Percentiles rank a stretch among this genome's conserved stretches.
Conservation (phyloP, 2,888 invertebrate species). For the Ornithoptera alexandrae region DNA sequence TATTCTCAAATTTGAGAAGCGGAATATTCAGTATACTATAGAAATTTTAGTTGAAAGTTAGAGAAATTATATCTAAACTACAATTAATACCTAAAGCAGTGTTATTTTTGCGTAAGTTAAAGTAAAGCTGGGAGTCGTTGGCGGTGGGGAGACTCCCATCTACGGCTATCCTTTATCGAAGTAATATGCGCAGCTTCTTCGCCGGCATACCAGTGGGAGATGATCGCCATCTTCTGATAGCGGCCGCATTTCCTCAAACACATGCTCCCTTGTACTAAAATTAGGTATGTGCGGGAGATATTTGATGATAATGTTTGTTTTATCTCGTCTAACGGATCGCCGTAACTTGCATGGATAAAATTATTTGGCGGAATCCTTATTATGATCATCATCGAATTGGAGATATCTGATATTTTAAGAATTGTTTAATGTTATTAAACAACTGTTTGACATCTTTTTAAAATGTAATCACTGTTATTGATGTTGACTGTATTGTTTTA, state of each 20-base stretch:
- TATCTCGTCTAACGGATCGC: slow-evolving; percentile 6
- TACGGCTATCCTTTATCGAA: slow-evolving; percentile 27
- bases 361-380: background rate
- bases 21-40: background rate
- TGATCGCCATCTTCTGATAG: slow-evolving; percentile 24
- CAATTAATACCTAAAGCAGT: slow-evolving; percentile 6
- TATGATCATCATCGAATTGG: too few species aligned
- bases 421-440: too few species aligned
- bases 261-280: slow-evolving; percentile 19
- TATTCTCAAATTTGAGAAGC: background rate
- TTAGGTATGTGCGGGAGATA: slow-evolving; percentile 11
- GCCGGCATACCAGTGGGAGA: slow-evolving; percentile 22
- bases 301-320: slow-evolving; percentile 5
- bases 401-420: too few species aligned
- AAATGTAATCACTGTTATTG: too few species aligned
- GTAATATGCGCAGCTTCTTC: slow-evolving; percentile 23
- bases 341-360: background rate
- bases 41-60: background rate
- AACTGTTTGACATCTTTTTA: too few species aligned
- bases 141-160: slow-evolving; percentile 5
- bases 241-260: slow-evolving; percentile 25
- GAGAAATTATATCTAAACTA: slow-evolving; percentile 1
- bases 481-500: too few species aligned
- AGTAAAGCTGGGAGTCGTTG: slow-evolving; percentile 5
- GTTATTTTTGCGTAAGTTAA: slow-evolving; percentile 4